Evolutionary conservation across 2,888 invertebrate species (phyloP).

Genomic region (Cremastinae sp.): DNA sequence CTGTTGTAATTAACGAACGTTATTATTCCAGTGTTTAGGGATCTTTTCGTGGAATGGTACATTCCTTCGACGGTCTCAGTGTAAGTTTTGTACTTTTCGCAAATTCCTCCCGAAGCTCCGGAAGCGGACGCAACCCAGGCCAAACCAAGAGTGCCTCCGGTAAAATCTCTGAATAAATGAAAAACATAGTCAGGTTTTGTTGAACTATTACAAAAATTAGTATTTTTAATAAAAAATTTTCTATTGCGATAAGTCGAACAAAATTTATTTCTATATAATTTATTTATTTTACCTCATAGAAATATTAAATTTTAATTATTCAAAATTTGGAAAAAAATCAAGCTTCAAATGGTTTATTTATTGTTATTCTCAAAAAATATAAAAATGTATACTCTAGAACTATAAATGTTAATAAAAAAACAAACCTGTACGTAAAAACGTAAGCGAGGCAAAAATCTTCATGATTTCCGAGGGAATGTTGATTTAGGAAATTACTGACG

Average conservation of each 20-base stretch:
- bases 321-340: neutral
- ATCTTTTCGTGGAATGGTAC: constrained; percentile 95
- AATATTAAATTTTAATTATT: too few species aligned
- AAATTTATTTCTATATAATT: too few species aligned
- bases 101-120: constrained; percentile 98
- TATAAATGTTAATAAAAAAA: too few species aligned
- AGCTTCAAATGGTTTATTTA: too few species aligned
- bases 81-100: constrained; percentile 98
- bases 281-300: too few species aligned
- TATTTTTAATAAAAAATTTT: neutral
- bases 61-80: constrained; percentile 97
- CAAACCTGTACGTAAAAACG: constrained; percentile 92
- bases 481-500: constrained; percentile 98
- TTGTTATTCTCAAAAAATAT: too few species aligned
- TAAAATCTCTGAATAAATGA: constrained; percentile 88
- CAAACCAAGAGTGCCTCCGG: constrained; percentile 97
- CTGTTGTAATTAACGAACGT: constrained; percentile 99
- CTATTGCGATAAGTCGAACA: neutral
- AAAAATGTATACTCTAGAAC: neutral
- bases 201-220: too few species aligned
- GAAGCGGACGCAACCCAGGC: constrained; percentile 99
- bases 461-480: constrained; percentile 98
- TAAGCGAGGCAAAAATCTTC: constrained; percentile 99
- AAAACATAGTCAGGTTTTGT: too few species aligned
- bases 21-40: constrained; percentile 98